Evolutionary conservation across 2,888 invertebrate species (phyloP), one percentile per base, ranked within the genome.

Genomic region (Thumatha senex): DNA sequence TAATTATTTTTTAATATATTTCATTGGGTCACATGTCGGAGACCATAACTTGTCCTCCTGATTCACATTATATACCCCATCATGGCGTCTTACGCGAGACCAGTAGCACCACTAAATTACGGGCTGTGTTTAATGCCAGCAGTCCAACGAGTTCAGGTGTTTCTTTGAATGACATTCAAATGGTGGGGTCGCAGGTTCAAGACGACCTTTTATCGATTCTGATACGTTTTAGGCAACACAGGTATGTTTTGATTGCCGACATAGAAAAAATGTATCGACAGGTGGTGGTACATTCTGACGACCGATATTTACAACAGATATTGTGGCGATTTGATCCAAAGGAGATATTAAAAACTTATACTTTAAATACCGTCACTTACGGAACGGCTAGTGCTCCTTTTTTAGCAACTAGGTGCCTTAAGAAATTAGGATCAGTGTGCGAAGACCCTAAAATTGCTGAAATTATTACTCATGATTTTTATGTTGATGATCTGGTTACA

Each of bases 351-450:
- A 51, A 63, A 13, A 11, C 18, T 1, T 62, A 47, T 47, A 15
- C 51, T 12, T 38, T 70, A 13, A 70, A 71, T 42, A 66, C 0
- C 3, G 5, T 24, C 5, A 24, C 18, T 2, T 24, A 24, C 18
- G 18, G 18, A 2, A 24, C 5, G 18, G 61, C 69, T 1, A 65
- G 65, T 40, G 69, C 66, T 0, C 66, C 65, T 0, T 72, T 53
- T 48, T 51, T 69, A 7, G 64, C 65, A 0, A 67, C 61, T 0
- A 38, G 70, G 7, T 68, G 66, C 24, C 46, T 67, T 1, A 58
- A 56, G 8, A 63, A 68, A 30, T 0, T 73, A 18, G 63, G 62
- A 0, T 13, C 56, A 3, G 65, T 70, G 0, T 59, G 61, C 40
- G 14, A 24, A 3, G 53, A 67, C n/a, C n/a, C n/a, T 33, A 13